Base-by-base conservation (phyloP, 2,113 vertebrate species). In the Paralichthys olivaceus region DNA sequence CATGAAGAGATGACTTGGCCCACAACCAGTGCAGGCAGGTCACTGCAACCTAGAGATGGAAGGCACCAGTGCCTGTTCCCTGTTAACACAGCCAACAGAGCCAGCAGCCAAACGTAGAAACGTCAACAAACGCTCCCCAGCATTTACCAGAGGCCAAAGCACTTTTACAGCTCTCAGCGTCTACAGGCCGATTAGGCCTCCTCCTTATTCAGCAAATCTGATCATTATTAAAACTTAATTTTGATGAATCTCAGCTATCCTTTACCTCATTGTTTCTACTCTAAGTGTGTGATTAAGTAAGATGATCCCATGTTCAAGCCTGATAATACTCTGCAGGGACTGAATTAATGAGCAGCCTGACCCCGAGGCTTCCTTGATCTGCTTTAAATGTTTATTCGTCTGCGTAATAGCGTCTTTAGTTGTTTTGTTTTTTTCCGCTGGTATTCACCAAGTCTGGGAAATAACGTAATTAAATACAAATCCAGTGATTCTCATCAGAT, bases 41-140 rank as follows among this genome's bases (percentile, higher is more conserved):
- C 94, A 94, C 90, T 74, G 84, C 94, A 93, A 95, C 94, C 94
- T 89, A 13, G 70, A 79, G 81, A 87, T 89, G 67, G 80, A 92
- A 91, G 79, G 81, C 79, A 77, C 83, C 82, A 40, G 81, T 65
- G 80, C 85, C 75, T 84, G 85, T 86, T 91, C 66, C 79, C 70
- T 84, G 73, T 78, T 86, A 82, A 64, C 81, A 78, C 72, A 69
- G 75, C 57, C 74, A 51, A 75, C 76, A 74, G 72, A 82, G 84
- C 78, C 76, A 51, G 81, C 76, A 79, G 84, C 72, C 82, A 79
- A 77, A 68, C 7, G 11, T 72, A 77, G 60, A 79, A 85, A 85
- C 74, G 13, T 89, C 90, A 90, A 86, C 87, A 91, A 83, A 37
- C 2, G 49, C 83, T 85, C 81, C 80, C 80, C 4, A 8, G 45